Evolutionary conservation across 2,888 invertebrate genomes (phyloP).

Genomic region (Sericinus montela): DNA sequence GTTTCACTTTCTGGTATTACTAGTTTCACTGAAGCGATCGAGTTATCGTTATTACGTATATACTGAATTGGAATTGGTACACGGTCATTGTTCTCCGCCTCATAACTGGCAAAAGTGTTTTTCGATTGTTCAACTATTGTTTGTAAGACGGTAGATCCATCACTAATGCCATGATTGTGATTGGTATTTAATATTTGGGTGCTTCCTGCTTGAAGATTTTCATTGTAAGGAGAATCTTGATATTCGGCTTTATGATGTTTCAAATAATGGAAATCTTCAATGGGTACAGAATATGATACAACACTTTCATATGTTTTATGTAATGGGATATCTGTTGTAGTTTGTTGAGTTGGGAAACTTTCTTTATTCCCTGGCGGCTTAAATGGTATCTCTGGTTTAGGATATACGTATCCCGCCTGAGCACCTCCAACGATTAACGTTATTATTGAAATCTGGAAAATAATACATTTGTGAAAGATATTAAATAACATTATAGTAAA

Average conservation of each 20-base stretch:
- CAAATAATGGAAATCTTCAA: constrained; percentile 33
- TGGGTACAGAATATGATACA: constrained; percentile 32
- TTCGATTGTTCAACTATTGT: background rate
- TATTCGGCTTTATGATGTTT: constrained; percentile 28
- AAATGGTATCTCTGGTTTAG: constrained; percentile 21
- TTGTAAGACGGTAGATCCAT: background rate
- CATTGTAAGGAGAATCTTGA: constrained; percentile 1
- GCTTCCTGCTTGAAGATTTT: background rate
- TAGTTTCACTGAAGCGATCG: background rate
- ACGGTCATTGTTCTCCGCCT: background rate
- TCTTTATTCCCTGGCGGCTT: constrained; percentile 16
- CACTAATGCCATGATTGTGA: background rate
- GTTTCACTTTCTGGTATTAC: background rate
- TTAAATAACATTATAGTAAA: too few species aligned
- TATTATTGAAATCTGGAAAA: constrained; percentile 18
- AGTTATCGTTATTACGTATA: background rate
- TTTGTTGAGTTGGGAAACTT: background rate
- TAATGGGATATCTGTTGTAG: constrained; percentile 1
- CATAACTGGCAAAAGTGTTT: background rate
- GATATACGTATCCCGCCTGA: constrained; percentile 23
- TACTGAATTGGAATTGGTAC: background rate
- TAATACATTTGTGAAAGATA: too few species aligned
- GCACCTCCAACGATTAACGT: constrained; percentile 8
- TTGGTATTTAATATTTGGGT: background rate
- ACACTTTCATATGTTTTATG: constrained; percentile 26